Percentiles rank a stretch among this genome's conserved stretches.
Evolutionary conservation across 2,888 invertebrate species (phyloP).

Genomic region (Odontomyia ornata): DNA sequence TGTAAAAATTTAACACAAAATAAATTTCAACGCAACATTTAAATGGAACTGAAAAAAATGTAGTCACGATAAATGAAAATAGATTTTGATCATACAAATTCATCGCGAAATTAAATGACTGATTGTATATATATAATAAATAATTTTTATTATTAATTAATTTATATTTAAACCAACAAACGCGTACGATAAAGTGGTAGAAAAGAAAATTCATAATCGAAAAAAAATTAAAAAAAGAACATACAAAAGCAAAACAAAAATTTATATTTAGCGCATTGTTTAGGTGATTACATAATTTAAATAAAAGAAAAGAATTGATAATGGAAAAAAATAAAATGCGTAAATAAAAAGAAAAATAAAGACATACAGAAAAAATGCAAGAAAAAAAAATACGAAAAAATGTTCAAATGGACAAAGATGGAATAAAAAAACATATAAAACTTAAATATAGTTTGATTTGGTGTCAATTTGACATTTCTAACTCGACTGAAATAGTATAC

Average conservation of each 20-base stretch:
- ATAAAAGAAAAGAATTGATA: neutral
- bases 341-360: constrained; percentile 23
- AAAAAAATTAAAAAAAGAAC: neutral
- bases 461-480: too few relatives aligned
- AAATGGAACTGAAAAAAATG: too few relatives aligned
- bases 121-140: constrained; percentile 48
- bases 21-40: too few relatives aligned
- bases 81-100: constrained; percentile 31
- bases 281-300: constrained; percentile 19
- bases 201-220: neutral
- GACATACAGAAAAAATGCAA: neutral
- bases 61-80: too few relatives aligned
- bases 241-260: neutral
- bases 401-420: constrained; percentile 4
- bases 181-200: neutral
- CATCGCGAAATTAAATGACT: constrained; percentile 48
- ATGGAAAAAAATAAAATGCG: neutral
- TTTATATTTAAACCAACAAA: constrained; percentile 44
- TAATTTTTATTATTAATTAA: constrained; percentile 49
- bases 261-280: constrained; percentile 37
- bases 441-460: constrained; percentile 14
- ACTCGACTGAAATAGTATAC: too few relatives aligned
- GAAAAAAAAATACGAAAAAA: constrained; percentile 23
- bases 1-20: too few relatives aligned
- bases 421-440: constrained; percentile 35